Conservation (phyloP, 2,888 invertebrate genomes). For the Andrena minutula region DNA sequence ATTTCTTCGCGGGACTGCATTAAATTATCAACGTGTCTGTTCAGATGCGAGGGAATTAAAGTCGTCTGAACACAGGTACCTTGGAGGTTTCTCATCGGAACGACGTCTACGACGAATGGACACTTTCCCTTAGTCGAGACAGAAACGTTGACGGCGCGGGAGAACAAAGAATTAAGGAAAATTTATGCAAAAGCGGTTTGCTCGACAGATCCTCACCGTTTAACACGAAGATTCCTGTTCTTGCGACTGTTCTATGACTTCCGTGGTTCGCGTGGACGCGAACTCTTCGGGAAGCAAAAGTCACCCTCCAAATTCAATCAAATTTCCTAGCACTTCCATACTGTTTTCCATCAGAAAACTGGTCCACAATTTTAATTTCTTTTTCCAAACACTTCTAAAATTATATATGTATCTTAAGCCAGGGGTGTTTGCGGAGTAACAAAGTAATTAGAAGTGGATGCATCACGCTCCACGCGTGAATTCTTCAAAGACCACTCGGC, state of each 20-base stretch:
- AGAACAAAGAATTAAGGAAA: slow-evolving; percentile 47
- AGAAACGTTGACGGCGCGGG: slow-evolving; percentile 7
- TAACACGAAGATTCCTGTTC: slow-evolving; percentile 6
- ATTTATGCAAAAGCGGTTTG: slow-evolving; percentile 50
- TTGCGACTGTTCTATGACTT: neutral
- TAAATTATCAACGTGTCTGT: slow-evolving; percentile 32
- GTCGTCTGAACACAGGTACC: slow-evolving; percentile 3
- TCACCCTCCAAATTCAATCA: neutral
- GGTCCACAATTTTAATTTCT: too few species aligned
- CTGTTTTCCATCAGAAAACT: too few species aligned
- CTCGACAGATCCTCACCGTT: slow-evolving; percentile 26
- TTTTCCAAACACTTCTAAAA: too few species aligned
- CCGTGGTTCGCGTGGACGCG: neutral
- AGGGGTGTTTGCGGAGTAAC: neutral
- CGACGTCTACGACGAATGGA: slow-evolving; percentile 22
- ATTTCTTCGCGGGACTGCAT: slow-evolving; percentile 18
- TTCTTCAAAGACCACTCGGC: neutral
- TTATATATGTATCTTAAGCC: too few species aligned
- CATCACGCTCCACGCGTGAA: neutral
- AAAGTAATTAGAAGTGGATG: neutral
- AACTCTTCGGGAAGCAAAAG: neutral
- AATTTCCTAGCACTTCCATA: too few species aligned
- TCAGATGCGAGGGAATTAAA: slow-evolving; percentile 11
- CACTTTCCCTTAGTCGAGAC: neutral
- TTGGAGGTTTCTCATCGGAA: slow-evolving; percentile 29